Conservation (phyloP, 2,113 vertebrate species). For the Tachysurus fulvidraco region DNA sequence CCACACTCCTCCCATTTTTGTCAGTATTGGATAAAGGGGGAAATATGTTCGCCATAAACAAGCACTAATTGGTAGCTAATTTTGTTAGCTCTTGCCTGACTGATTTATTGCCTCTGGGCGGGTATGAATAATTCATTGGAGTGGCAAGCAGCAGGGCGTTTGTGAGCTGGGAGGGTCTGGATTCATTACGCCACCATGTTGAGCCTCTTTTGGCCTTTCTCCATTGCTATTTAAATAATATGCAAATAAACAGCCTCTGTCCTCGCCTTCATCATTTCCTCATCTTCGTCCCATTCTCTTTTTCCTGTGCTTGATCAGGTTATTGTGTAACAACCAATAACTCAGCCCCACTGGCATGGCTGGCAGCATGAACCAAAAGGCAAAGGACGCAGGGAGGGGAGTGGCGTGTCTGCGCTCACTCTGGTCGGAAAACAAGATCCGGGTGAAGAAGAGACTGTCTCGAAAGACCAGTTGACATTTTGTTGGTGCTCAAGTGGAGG, state of each 20-base stretch:
- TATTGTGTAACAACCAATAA: slow-evolving; percentile 27
- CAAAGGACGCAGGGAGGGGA: not conserved
- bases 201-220: slow-evolving; percentile 75
- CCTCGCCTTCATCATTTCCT: not conserved
- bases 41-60: slow-evolving; percentile 76
- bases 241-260: slow-evolving; percentile 67
- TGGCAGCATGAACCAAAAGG: slow-evolving; percentile 46
- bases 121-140: slow-evolving; percentile 85
- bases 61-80: slow-evolving; percentile 87
- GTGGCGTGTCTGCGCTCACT: not conserved
- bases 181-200: slow-evolving; percentile 74
- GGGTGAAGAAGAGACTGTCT: slow-evolving; percentile 28
- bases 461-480: slow-evolving; percentile 54
- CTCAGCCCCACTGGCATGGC: slow-evolving; percentile 26
- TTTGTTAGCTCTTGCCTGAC: slow-evolving; percentile 84
- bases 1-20: slow-evolving; percentile 9
- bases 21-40: slow-evolving; percentile 34
- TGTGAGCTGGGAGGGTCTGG: slow-evolving; percentile 70
- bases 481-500: slow-evolving; percentile 39
- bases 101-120: slow-evolving; percentile 88
- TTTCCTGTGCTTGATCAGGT: not conserved
- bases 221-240: slow-evolving; percentile 74
- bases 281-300: slow-evolving; percentile 32
- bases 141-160: slow-evolving; percentile 72
- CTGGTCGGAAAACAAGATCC: not conserved